These are phyloP conservation scores for Ectropis crepuscularia DNA, from an alignment of 2,888 invertebrate species.

Conservation along the genomic window DNA sequence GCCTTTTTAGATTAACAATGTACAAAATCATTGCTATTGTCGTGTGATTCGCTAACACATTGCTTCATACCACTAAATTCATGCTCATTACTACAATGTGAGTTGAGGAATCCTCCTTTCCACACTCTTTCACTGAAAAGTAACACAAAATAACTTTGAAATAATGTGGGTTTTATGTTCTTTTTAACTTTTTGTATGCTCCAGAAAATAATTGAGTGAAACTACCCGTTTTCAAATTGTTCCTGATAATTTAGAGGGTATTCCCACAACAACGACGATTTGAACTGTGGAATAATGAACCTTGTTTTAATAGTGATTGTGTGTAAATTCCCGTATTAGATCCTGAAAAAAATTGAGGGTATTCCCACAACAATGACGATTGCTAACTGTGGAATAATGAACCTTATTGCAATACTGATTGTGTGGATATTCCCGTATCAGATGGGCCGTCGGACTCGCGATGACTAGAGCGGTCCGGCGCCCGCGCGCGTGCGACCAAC, in stretches of 20 bases:
- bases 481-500: constrained; percentile 65
- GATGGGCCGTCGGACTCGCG: constrained; percentile 78
- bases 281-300: too few relatives aligned
- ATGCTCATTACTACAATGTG: constrained; percentile 24
- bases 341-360: too few relatives aligned
- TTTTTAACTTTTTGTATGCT: not conserved
- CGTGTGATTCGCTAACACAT: constrained; percentile 72
- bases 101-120: not conserved
- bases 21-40: constrained; percentile 60
- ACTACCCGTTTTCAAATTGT: too few relatives aligned
- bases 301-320: too few relatives aligned
- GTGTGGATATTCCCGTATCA: constrained; percentile 56
- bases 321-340: too few relatives aligned
- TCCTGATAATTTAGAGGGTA: too few relatives aligned
- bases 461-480: constrained; percentile 84
- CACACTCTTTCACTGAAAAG: not conserved
- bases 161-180: not conserved
- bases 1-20: constrained; percentile 43
- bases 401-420: constrained; percentile 36
- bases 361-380: not conserved
- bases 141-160: too few relatives aligned
- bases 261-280: too few relatives aligned
- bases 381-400: constrained; percentile 23
- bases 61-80: constrained; percentile 62
- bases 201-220: too few relatives aligned